Percentiles rank a stretch among this genome's conserved stretches.
These are phyloP conservation scores for Tretioscincus oriximinensis DNA, from an alignment of 2,113 vertebrate genomes.

Conservation along the genomic window DNA sequence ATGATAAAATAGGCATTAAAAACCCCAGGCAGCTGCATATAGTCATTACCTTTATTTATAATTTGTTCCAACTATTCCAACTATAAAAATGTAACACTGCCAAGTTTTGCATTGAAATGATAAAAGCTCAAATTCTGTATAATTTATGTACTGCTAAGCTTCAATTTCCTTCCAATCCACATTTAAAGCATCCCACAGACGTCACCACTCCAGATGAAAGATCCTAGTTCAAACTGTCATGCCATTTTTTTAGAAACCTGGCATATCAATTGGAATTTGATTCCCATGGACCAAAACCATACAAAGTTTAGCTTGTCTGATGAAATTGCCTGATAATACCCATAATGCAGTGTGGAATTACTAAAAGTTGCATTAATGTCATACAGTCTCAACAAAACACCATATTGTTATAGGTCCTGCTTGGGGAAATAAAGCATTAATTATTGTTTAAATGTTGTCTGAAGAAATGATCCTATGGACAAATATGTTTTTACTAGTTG, in stretches of 20 bases:
- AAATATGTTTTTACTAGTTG: too few species aligned
- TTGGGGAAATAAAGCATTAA: too few species aligned
- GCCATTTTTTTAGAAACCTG: constrained; percentile 62
- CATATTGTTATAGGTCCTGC: too few species aligned
- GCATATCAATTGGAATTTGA: constrained; percentile 19
- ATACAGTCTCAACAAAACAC: too few species aligned
- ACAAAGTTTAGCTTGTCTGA: too few species aligned
- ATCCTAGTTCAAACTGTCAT: constrained; percentile 48
- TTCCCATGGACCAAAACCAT: neutral
- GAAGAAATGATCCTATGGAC: too few species aligned
- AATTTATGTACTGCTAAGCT: constrained; percentile 40
- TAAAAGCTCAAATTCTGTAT: constrained; percentile 5
- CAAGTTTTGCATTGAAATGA: constrained; percentile 31
- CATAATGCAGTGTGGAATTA: too few species aligned
- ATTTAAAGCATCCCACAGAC: constrained; percentile 12
- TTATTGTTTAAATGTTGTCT: too few species aligned
- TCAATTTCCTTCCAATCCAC: constrained; percentile 42
- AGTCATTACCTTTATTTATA: constrained; percentile 17
- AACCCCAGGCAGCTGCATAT: constrained; percentile 11
- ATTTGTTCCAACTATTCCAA: constrained; percentile 23
- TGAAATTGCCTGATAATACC: too few species aligned
- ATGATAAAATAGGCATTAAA: neutral
- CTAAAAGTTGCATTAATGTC: too few species aligned
- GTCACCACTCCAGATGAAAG: constrained; percentile 38
- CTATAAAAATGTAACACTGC: constrained; percentile 1